phyloP scores from a whole-genome alignment of 2,888 invertebrate genomes.

The Linnaemya vulpina region DNA sequence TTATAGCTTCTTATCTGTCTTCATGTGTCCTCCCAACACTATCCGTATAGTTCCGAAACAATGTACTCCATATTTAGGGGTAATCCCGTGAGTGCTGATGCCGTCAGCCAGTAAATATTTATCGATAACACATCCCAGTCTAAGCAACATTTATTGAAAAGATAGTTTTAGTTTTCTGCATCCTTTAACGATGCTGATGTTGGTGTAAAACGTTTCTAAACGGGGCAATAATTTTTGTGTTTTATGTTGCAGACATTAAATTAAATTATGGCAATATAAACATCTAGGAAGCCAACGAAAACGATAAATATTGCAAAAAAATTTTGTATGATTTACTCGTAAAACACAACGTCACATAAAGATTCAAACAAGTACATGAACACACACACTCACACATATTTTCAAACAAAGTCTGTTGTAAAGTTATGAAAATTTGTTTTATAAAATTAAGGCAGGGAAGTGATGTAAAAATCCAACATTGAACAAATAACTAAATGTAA shows the following conservation, averaged over 20 bases:
- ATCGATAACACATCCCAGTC: too few species aligned
- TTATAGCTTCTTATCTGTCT: too few species aligned
- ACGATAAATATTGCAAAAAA: constrained; percentile 7
- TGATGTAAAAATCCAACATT: neutral
- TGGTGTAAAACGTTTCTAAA: constrained; percentile 22
- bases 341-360: neutral
- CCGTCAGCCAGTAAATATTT: too few species aligned
- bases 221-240: constrained; percentile 34
- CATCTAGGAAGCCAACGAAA: constrained; percentile 11
- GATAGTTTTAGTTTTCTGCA: constrained; percentile 2
- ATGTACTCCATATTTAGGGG: too few species aligned
- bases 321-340: constrained; percentile 15
- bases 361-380: neutral
- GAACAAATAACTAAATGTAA: too few species aligned
- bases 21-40: too few species aligned
- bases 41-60: too few species aligned
- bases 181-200: neutral
- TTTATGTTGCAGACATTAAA: constrained; percentile 42
- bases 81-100: too few species aligned
- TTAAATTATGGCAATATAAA: constrained; percentile 58
- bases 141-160: neutral
- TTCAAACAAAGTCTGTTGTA: neutral
- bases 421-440: neutral
- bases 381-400: too few species aligned
- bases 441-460: neutral